Percentiles rank a stretch among this genome's conserved stretches.
phyloP scores from a whole-genome alignment of 2,888 invertebrate species.

The Orthosia gracilis region DNA sequence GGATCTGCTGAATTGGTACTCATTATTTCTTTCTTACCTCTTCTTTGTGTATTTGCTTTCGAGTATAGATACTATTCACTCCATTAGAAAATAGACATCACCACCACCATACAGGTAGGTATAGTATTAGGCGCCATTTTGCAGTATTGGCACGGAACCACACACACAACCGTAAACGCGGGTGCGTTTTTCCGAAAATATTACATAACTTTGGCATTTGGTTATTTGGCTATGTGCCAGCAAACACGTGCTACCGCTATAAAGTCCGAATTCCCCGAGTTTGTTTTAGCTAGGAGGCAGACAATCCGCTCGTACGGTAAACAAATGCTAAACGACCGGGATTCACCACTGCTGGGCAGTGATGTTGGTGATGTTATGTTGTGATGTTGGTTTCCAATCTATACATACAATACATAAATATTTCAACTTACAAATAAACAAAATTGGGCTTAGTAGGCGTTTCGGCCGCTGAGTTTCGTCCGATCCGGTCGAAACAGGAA shows the following conservation, averaged over 20 bases:
- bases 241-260: constrained; percentile 54
- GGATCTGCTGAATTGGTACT: too few species aligned
- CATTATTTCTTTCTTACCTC: too few species aligned
- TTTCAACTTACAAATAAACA: too few species aligned
- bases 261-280: constrained; percentile 48
- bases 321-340: constrained; percentile 46
- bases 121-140: constrained; percentile 25
- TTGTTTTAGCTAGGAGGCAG: constrained; percentile 35
- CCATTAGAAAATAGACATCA: too few species aligned
- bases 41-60: too few species aligned
- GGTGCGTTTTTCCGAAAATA: constrained; percentile 54
- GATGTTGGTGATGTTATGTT: too few species aligned
- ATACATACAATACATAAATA: neutral
- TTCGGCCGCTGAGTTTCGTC: too few species aligned
- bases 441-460: too few species aligned
- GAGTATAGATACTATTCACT: too few species aligned
- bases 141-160: constrained; percentile 31
- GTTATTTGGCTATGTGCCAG: constrained; percentile 55
- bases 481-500: too few species aligned
- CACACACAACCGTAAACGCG: constrained; percentile 1
- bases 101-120: neutral
- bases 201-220: constrained; percentile 46
- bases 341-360: constrained; percentile 32
- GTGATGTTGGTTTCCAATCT: constrained; percentile 46
- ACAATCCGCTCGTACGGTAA: constrained; percentile 46